These are phyloP conservation scores for Leucoma salicis DNA, from an alignment of 2,888 invertebrate genomes.

Conservation along the genomic window DNA sequence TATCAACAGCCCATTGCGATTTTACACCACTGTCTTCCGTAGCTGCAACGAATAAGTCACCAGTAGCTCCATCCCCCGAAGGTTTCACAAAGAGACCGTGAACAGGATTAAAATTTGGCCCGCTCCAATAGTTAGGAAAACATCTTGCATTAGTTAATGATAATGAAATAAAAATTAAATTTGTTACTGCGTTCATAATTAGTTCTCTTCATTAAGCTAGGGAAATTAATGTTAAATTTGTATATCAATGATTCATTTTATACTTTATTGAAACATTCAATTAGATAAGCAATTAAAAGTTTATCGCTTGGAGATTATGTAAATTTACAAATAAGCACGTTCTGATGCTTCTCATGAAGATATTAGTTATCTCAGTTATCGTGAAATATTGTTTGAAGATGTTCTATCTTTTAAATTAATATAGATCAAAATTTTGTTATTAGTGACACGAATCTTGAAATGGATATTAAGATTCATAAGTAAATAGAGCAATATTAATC, in stretches of 20 bases:
- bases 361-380: slow-evolving; percentile 20
- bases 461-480: too few relatives aligned
- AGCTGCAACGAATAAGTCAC: slow-evolving; percentile 73
- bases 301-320: background rate
- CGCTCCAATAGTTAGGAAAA: slow-evolving; percentile 40
- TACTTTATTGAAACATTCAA: slow-evolving; percentile 18
- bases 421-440: background rate
- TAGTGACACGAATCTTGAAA: background rate
- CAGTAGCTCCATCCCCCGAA: slow-evolving; percentile 66
- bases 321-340: slow-evolving; percentile 21
- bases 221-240: slow-evolving; percentile 13
- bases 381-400: slow-evolving; percentile 20
- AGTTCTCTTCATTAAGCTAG: slow-evolving; percentile 1
- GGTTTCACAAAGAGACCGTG: slow-evolving; percentile 70
- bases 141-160: slow-evolving; percentile 37
- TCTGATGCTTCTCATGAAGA: slow-evolving; percentile 8
- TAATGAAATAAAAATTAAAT: slow-evolving; percentile 12
- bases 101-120: slow-evolving; percentile 60
- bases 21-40: slow-evolving; percentile 65
- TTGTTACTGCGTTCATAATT: slow-evolving; percentile 18
- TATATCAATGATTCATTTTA: slow-evolving; percentile 22
- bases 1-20: slow-evolving; percentile 68
- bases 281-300: slow-evolving; percentile 12
- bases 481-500: too few relatives aligned
- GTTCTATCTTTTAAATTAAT: slow-evolving; percentile 11